Evolutionary conservation across 2,113 vertebrate genomes (phyloP), one percentile per base, ranked within the genome.

Genomic region (Panurus biarmicus): DNA sequence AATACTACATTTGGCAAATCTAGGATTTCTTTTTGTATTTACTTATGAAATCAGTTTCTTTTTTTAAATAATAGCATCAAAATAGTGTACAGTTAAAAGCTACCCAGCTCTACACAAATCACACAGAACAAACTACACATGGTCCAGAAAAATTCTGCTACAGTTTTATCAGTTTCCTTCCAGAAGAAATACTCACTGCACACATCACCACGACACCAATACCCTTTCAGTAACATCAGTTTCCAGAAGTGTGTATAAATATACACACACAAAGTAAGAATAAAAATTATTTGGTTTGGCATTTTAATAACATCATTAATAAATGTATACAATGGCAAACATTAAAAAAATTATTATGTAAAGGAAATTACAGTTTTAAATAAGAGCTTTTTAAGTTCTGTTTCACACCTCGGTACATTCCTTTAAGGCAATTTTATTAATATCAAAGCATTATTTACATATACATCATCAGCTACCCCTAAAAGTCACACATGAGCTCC

Each of bases 371-470:
- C 96, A 96, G 88, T 94, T 97, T 98, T 96, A 97, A 97, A 96
- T 98, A 97, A 96, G 96, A 97, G 96, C 94, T 97, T 95, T 97
- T 96, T 25, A 94, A 97, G 96, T 97, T 96, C 95, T 96, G 97
- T 94, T 97, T 97, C 95, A 95, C 93, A 97, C 94, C 96, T 87
- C 93, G 91, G 95, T 96, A 91, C 94, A 97, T 97, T 97, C 96
- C 96, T 96, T 98, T 98, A 98, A 98, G 97, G 97, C 97, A 98
- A 97, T 97, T 98, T 96, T 95, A 97, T 96, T 98, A 93, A 94
- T 96, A 95, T 97, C 97, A 97, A 97, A 93, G 93, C 91, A 92
- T 95, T 96, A 97, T 93, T 94, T 97, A 96, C 96, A 97, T 72
- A 95, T 78, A 96, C 90, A 95, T 93, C 64, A 96, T 82, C 58